Conservation (phyloP, 2,888 invertebrate species). For the Ptychoptera contaminata region DNA sequence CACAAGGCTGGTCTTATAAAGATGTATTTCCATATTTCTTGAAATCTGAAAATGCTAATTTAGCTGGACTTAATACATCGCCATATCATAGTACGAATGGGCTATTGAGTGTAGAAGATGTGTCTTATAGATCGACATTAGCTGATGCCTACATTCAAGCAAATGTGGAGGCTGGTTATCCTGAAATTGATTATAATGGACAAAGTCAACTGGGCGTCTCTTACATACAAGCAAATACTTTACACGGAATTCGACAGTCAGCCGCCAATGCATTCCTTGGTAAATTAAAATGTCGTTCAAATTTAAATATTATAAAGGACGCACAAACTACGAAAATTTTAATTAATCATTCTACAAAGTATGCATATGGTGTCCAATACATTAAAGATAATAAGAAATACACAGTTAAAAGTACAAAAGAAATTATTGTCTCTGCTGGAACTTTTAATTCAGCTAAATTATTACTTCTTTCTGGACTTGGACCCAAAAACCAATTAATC, state of each 20-base stretch:
- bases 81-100: slow-evolving; percentile 54
- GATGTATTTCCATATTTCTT: slow-evolving; percentile 61
- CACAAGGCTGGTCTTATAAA: slow-evolving; percentile 61
- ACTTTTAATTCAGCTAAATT: slow-evolving; percentile 71
- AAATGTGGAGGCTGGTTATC: slow-evolving; percentile 44
- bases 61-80: slow-evolving; percentile 37
- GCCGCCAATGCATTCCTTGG: slow-evolving; percentile 69
- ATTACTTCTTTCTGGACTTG: slow-evolving; percentile 74
- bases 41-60: slow-evolving; percentile 63
- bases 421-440: slow-evolving; percentile 77
- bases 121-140: slow-evolving; percentile 52
- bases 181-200: slow-evolving; percentile 58
- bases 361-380: slow-evolving; percentile 51
- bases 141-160: slow-evolving; percentile 52
- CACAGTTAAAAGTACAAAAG: slow-evolving; percentile 45
- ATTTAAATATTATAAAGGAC: slow-evolving; percentile 55
- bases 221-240: slow-evolving; percentile 57
- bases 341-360: slow-evolving; percentile 40
- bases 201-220: slow-evolving; percentile 61
- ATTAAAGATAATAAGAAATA: slow-evolving; percentile 22
- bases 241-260: slow-evolving; percentile 66
- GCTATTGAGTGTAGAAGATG: slow-evolving; percentile 56
- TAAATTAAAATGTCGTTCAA: slow-evolving; percentile 45
- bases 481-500: slow-evolving; percentile 45
- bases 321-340: slow-evolving; percentile 52